phyloP scores from a whole-genome alignment of 1,140 invertebrate species.

The Sycobia sp. region DNA sequence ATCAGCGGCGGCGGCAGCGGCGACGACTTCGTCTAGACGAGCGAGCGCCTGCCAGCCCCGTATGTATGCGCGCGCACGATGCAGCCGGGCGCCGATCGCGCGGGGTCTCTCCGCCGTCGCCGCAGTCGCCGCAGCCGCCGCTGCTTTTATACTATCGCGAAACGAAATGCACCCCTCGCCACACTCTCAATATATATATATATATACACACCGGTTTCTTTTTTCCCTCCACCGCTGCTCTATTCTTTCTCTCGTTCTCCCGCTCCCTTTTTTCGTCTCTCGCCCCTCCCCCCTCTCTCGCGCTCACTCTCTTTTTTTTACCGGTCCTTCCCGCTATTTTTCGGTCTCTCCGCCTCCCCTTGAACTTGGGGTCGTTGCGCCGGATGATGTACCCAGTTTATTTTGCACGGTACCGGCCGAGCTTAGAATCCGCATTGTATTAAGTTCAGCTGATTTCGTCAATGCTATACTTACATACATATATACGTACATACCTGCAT shows the following conservation, averaged over 20 bases:
- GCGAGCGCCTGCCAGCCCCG: no score
- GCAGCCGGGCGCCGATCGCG: no score
- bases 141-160: conserved; percentile 43
- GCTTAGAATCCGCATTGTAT: no score
- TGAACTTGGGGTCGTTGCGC: background rate
- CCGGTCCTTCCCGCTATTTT: background rate
- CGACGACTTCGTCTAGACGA: conserved; percentile 41
- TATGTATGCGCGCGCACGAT: no score
- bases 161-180: conserved; percentile 46
- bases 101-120: no score
- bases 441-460: no score
- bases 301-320: background rate
- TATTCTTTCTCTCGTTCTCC: conserved; percentile 4
- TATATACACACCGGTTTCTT: conserved; percentile 38
- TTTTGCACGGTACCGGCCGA: background rate
- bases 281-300: background rate
- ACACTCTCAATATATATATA: no score
- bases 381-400: background rate
- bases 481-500: no score
- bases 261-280: background rate
- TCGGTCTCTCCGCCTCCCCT: background rate
- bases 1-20: background rate
- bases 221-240: conserved; percentile 36
- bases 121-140: conserved; percentile 3
- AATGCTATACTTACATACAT: no score